Evolutionary conservation across 2,888 invertebrate species (phyloP).

Genomic region (Ennomos fuscantarius): DNA sequence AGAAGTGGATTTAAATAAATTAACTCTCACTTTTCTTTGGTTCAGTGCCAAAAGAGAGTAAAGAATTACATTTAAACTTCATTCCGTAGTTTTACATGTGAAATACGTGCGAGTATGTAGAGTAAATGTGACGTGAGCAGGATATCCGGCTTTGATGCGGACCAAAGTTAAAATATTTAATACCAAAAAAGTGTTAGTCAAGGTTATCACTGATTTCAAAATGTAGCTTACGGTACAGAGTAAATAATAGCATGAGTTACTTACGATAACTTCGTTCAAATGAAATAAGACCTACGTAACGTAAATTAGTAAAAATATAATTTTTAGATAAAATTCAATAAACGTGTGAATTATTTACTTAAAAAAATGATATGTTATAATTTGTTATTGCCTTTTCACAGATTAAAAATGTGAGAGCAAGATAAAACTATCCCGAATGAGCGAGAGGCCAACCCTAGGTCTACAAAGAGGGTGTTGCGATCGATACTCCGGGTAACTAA

Average conservation of each 20-base stretch:
- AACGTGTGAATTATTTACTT: too few relatives aligned
- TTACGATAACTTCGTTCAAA: too few relatives aligned
- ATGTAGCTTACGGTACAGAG: background rate
- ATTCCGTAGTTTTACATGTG: background rate
- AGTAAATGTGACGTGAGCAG: background rate
- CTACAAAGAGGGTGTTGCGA: slow-evolving; percentile 13
- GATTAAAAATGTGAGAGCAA: slow-evolving; percentile 4
- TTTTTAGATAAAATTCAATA: too few relatives aligned
- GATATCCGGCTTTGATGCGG: too few relatives aligned
- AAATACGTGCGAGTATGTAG: background rate
- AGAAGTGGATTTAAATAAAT: slow-evolving; percentile 30
- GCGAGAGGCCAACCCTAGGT: slow-evolving; percentile 7
- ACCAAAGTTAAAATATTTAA: too few relatives aligned
- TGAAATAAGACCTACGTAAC: too few relatives aligned
- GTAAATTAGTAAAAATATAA: too few relatives aligned
- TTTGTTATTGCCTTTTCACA: background rate
- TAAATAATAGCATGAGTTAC: too few relatives aligned
- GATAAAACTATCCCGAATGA: slow-evolving; percentile 15
- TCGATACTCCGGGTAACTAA: slow-evolving; percentile 12
- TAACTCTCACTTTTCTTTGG: slow-evolving; percentile 29
- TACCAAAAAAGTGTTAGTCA: too few relatives aligned
- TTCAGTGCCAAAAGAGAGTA: slow-evolving; percentile 26
- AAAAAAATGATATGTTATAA: background rate
- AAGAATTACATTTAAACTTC: background rate
- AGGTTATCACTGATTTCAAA: background rate